A percentile compares a stretch with the other conserved stretches of the same genome.
Conservation (phyloP, 2,888 invertebrate species). For the Thymelicus acteon region DNA sequence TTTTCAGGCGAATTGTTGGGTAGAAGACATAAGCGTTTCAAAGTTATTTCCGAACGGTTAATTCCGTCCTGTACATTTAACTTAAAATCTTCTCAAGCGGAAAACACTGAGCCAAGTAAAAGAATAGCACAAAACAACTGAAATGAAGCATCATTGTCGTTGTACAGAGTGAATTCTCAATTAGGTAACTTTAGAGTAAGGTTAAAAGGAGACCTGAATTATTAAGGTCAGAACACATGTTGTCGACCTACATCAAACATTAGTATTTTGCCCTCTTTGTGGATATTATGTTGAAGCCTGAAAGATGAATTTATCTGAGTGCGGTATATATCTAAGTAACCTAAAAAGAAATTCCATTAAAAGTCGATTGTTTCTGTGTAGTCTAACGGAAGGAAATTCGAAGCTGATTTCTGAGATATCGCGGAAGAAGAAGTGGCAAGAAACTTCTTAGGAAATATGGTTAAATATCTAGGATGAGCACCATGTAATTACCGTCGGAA, state of each 20-base stretch:
- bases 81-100: conserved; percentile 1
- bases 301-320: too few species aligned
- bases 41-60: conserved; percentile 11
- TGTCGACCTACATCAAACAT: conserved; percentile 22
- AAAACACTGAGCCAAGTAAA: background rate
- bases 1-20: too few species aligned
- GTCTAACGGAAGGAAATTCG: too few species aligned
- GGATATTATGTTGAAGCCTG: background rate
- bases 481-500: too few species aligned
- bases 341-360: too few species aligned
- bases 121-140: conserved; percentile 3
- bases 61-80: conserved; percentile 18
- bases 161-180: conserved; percentile 14
- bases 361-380: too few species aligned
- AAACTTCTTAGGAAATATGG: too few species aligned
- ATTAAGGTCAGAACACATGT: conserved; percentile 13
- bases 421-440: too few species aligned
- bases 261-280: conserved; percentile 1
- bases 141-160: conserved; percentile 11
- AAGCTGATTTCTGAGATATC: too few species aligned
- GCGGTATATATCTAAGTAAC: too few species aligned
- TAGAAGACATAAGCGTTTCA: background rate
- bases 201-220: conserved; percentile 25
- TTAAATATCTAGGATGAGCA: too few species aligned
- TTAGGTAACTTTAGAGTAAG: conserved; percentile 14